phyloP scores from a whole-genome alignment of 1,140 invertebrate genomes.

The Gryon sp. region DNA sequence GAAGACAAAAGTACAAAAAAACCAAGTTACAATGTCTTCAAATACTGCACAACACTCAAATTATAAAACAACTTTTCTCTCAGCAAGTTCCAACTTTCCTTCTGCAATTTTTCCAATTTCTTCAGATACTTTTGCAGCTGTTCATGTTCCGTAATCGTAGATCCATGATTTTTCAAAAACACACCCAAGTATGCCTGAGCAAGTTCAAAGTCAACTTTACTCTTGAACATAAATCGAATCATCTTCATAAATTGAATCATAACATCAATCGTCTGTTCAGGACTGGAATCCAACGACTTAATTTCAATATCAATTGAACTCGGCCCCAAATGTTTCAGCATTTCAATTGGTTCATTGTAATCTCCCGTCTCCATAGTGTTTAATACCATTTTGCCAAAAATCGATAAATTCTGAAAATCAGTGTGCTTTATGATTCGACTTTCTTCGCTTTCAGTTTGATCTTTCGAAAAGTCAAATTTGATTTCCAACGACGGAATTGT shows the following conservation, averaged over 20 bases:
- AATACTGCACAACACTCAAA: slow-evolving; percentile 87
- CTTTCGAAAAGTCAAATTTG: slow-evolving; percentile 87
- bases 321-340: slow-evolving; percentile 90
- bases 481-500: slow-evolving; percentile 91
- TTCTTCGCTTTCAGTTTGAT: slow-evolving; percentile 69
- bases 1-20: too few species aligned
- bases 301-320: slow-evolving; percentile 95
- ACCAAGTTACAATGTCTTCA: slow-evolving; percentile 84
- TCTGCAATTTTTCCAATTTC: slow-evolving; percentile 82
- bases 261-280: slow-evolving; percentile 84
- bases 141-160: slow-evolving; percentile 81
- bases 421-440: slow-evolving; percentile 81
- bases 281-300: slow-evolving; percentile 86
- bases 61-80: slow-evolving; percentile 87
- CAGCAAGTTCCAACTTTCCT: slow-evolving; percentile 84
- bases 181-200: slow-evolving; percentile 94
- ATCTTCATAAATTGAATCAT: slow-evolving; percentile 91
- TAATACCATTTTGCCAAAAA: slow-evolving; percentile 83
- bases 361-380: slow-evolving; percentile 74
- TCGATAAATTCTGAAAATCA: slow-evolving; percentile 83
- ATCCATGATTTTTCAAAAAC: slow-evolving; percentile 92
- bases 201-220: slow-evolving; percentile 93
- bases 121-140: slow-evolving; percentile 81
- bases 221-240: slow-evolving; percentile 85
- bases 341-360: slow-evolving; percentile 83